Percentiles rank a stretch among this genome's conserved stretches.
Evolutionary conservation across 2,888 invertebrate genomes (phyloP).

Genomic region (Dasysyrphus tricinctus): DNA sequence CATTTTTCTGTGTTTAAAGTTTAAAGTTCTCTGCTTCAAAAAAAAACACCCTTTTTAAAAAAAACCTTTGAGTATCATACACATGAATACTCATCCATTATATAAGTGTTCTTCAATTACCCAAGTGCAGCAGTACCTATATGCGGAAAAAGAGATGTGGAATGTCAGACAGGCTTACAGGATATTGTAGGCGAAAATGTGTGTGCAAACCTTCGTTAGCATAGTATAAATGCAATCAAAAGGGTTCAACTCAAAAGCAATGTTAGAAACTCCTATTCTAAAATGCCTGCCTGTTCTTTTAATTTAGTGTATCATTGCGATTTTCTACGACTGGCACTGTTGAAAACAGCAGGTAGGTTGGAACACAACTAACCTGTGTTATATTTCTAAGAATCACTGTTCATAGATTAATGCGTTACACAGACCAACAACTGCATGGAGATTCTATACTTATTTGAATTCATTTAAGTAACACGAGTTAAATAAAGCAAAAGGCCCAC

Average conservation of each 20-base stretch:
- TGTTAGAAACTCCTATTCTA: neutral
- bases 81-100: too few relatives aligned
- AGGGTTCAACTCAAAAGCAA: neutral
- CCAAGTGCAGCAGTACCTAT: too few relatives aligned
- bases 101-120: too few relatives aligned
- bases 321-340: neutral
- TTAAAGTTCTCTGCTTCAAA: too few relatives aligned
- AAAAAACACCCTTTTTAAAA: too few relatives aligned
- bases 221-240: neutral
- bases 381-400: conserved; percentile 37
- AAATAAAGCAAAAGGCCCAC: neutral
- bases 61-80: too few relatives aligned
- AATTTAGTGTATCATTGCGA: neutral
- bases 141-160: too few relatives aligned
- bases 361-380: conserved; percentile 18
- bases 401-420: conserved; percentile 25
- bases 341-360: conserved; percentile 23
- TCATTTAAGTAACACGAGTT: neutral
- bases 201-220: neutral
- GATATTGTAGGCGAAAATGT: conserved; percentile 57
- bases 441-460: neutral
- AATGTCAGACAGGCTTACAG: conserved; percentile 29
- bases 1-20: too few relatives aligned
- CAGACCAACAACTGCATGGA: neutral
- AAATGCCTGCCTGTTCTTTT: neutral